Base-by-base conservation (phyloP, 1,140 invertebrate species). In the Micrasema minimum region DNA sequence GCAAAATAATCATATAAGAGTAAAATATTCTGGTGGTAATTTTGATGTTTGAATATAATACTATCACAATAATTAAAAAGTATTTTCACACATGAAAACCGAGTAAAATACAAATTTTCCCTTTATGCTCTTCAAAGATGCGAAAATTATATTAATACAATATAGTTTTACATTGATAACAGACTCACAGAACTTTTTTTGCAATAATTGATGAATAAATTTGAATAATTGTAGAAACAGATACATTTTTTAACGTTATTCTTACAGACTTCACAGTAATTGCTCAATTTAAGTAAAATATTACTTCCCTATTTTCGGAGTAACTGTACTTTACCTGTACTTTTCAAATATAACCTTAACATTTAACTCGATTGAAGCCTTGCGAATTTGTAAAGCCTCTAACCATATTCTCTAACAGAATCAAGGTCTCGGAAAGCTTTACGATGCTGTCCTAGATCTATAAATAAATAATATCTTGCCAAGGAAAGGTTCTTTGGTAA, bases 391-490 rank as follows among this genome's bases (percentile, higher is more conserved):
- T 22, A 22, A 51, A 51, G 18, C 50, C 50, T 12, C 5, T 9
- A 22, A 22, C 22, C 50, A 23, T 51, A 51, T 51, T 51, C 22
- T 51, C 18, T 12, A n/a, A 51, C 22, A 22, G 50, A 51, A 51
- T 22, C 50, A 18, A 22, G 50, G 50, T 22, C 50, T 51, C 20
- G 26, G 26, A 18, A 51, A 22, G 50, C 50, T 51, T 51, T 51
- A 51, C 26, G 20, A 51, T 23, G 50, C 50, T 22, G 50, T 51
- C 50, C 50, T 51, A n/a, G n/a, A 22, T 22, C 50, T 51, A 26
- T 51, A 51, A 51, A 51, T 51, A 51, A 51, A 51, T 51, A 51
- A 51, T 51, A 18, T n/a, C n/a, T n/a, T n/a, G n/a, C n/a, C n/a
- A n/a, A n/a, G n/a, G n/a, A n/a, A n/a, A n/a, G n/a, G n/a, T n/a